phyloP scores from a whole-genome alignment of 1,140 invertebrate genomes.

The Habropoda laboriosa region DNA sequence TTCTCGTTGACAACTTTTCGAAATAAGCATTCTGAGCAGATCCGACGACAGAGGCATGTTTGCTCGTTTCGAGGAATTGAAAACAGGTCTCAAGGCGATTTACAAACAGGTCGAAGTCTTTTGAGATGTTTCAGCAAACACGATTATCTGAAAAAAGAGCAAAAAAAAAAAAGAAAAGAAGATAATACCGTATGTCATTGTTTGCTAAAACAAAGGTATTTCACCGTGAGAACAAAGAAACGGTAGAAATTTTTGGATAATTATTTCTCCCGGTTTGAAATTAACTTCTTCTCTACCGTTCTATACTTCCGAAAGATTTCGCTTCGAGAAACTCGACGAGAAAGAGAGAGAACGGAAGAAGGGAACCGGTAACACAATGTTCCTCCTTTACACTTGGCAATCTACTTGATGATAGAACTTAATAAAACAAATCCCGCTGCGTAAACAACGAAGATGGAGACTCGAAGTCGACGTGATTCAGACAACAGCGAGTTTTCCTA shows the following conservation, averaged over 20 bases:
- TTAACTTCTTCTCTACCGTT: background rate
- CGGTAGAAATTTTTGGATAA: conserved; percentile 1
- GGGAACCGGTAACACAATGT: conserved; percentile 71
- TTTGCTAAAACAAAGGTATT: background rate
- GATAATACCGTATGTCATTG: background rate
- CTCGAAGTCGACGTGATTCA: conserved; percentile 75
- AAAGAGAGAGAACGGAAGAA: conserved; percentile 56
- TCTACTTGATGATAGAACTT: conserved; percentile 79
- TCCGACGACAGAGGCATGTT: too few relatives aligned
- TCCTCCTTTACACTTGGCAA: conserved; percentile 75
- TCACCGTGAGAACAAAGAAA: background rate
- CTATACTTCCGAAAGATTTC: too few relatives aligned
- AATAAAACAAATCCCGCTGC: conserved; percentile 80
- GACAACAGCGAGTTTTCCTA: conserved; percentile 77
- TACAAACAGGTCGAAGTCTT: background rate
- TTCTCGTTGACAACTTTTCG: background rate
- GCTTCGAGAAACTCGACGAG: conserved; percentile 47
- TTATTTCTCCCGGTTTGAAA: conserved; percentile 42
- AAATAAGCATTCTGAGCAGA: conserved; percentile 12
- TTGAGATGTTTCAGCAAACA: background rate
- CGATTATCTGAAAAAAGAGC: too few relatives aligned
- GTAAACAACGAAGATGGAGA: conserved; percentile 75
- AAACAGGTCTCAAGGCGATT: conserved; percentile 6
- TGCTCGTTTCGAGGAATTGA: conserved; percentile 22
- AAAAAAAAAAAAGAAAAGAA: background rate